A percentile compares a stretch with the other conserved stretches of the same genome.
These are phyloP conservation scores for Platyscapa corneri DNA, from an alignment of 1,140 invertebrate species.

Conservation along the genomic window DNA sequence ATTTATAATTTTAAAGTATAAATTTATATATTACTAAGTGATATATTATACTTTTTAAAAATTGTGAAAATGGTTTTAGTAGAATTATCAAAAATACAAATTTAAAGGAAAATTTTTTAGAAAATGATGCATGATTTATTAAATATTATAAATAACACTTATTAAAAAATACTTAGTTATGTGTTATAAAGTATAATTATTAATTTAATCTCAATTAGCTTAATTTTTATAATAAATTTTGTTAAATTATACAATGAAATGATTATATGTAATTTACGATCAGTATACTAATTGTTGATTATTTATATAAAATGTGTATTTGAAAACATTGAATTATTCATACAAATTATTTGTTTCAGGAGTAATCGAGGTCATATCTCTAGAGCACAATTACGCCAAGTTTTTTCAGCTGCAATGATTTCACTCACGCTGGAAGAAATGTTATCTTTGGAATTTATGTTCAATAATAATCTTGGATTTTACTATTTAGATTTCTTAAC, in stretches of 20 bases:
- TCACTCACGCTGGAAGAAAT: slow-evolving; percentile 78
- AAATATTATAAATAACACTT: background rate
- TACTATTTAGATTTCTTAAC: slow-evolving; percentile 80
- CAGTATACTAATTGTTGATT: too few species aligned
- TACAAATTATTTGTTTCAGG: too few species aligned
- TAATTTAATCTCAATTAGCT: too few species aligned
- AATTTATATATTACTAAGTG: background rate
- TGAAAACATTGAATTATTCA: background rate
- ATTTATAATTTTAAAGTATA: background rate
- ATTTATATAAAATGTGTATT: background rate
- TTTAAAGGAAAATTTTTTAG: too few species aligned
- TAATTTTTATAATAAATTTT: too few species aligned
- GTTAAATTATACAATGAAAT: too few species aligned
- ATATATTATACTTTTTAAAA: too few species aligned
- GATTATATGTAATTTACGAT: too few species aligned
- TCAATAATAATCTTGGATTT: slow-evolving; percentile 82
- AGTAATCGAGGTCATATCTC: slow-evolving; percentile 81
- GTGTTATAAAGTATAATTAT: too few species aligned
- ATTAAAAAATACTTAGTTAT: too few species aligned
- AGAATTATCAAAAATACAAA: too few species aligned
- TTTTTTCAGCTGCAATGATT: slow-evolving; percentile 78
- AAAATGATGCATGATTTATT: background rate
- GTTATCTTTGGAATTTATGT: slow-evolving; percentile 79
- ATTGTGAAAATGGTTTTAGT: too few species aligned
- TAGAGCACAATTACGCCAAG: slow-evolving; percentile 80